Conservation (phyloP, 1,140 invertebrate species). For the Eciton burchellii region DNA sequence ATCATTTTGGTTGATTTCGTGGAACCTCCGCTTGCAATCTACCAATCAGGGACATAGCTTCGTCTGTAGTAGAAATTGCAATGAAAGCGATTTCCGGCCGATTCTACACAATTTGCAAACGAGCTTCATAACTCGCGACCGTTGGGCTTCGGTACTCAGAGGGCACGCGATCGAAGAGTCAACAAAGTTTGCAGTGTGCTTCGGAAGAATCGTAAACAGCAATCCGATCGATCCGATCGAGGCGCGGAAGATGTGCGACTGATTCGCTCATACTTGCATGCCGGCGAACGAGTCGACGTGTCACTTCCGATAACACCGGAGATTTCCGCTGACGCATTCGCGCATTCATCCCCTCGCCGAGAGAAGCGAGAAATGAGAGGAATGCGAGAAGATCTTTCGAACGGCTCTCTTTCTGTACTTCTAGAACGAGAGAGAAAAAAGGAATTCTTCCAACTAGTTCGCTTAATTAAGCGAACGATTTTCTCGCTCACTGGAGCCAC, state of each 20-base stretch:
- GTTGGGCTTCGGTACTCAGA: no score
- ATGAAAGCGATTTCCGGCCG: no score
- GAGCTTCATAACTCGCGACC: no score
- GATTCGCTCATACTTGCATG: not conserved
- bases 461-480: not conserved
- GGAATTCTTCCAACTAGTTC: slow-evolving; percentile 5
- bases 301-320: slow-evolving; percentile 13
- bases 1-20: no score
- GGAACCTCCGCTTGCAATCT: no score
- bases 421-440: slow-evolving; percentile 12
- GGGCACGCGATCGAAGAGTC: no score
- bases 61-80: no score
- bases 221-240: no score
- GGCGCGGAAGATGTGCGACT: not conserved
- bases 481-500: slow-evolving; percentile 8
- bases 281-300: not conserved
- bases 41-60: no score
- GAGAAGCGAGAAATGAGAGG: slow-evolving; percentile 19
- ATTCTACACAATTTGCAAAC: no score
- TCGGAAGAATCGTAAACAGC: no score
- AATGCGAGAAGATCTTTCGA: slow-evolving; percentile 26
- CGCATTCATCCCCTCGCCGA: slow-evolving; percentile 20
- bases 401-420: slow-evolving; percentile 4
- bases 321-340: slow-evolving; percentile 39
- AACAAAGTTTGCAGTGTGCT: no score